Conservation (phyloP, 2,888 invertebrate species). For the Syrista parreyssii region DNA sequence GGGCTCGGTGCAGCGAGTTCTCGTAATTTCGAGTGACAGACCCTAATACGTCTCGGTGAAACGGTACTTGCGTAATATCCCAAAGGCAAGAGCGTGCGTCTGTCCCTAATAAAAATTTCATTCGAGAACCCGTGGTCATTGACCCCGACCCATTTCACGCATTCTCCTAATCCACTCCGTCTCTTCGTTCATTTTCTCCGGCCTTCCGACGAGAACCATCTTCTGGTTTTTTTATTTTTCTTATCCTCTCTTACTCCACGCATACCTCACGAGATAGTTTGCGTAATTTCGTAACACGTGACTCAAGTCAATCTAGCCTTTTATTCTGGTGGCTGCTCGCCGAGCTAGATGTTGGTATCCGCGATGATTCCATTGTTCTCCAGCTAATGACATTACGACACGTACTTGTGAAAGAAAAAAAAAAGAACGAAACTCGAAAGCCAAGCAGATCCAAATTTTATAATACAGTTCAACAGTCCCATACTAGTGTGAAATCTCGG, state of each 20-base stretch:
- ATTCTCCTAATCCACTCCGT: slow-evolving; percentile 22
- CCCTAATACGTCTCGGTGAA: slow-evolving; percentile 23
- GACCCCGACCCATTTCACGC: slow-evolving; percentile 45
- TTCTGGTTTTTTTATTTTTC: not conserved
- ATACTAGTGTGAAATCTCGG: not conserved
- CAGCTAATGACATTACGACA: slow-evolving; percentile 26
- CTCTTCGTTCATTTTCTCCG: slow-evolving; percentile 16
- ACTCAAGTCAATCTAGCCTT: not conserved
- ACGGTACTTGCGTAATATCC: slow-evolving; percentile 37
- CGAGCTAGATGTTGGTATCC: not conserved
- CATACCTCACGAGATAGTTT: not conserved
- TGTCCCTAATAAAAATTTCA: slow-evolving; percentile 52
- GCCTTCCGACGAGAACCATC: slow-evolving; percentile 11
- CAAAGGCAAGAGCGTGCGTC: slow-evolving; percentile 17
- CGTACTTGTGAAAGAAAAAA: not conserved
- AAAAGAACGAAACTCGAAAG: not conserved
- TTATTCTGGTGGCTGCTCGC: not conserved
- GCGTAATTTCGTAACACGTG: not conserved
- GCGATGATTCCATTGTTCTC: not conserved
- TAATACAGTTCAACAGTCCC: not conserved
- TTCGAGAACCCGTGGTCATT: slow-evolving; percentile 46
- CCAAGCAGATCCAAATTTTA: not conserved
- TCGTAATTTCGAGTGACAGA: slow-evolving; percentile 4
- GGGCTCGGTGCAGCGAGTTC: not conserved
- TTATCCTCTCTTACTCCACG: slow-evolving; percentile 15